Evolutionary conservation across 2,797 vertebrate species (phyloP).

Genomic region (Ficedula albicollis): DNA sequence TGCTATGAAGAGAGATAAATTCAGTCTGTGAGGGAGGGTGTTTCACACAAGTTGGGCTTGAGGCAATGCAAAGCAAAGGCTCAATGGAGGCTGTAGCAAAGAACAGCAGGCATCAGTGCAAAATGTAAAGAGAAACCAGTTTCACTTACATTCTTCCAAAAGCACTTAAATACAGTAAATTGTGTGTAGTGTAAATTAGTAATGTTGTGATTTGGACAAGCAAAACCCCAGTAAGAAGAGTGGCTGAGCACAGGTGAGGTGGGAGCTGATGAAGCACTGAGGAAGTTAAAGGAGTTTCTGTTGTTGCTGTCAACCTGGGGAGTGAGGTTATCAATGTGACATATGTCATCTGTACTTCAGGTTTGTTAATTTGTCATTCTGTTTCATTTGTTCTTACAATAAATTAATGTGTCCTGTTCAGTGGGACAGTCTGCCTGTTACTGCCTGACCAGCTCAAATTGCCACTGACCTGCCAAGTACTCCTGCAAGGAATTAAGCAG

Average conservation of each 20-base stretch:
- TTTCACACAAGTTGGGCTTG: background rate
- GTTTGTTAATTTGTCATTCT: background rate
- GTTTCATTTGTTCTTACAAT: background rate
- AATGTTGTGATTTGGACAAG: background rate
- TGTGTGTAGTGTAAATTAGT: background rate
- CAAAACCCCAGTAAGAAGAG: background rate
- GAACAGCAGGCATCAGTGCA: background rate
- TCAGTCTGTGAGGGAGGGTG: background rate
- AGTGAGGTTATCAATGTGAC: background rate
- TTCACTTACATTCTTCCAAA: background rate
- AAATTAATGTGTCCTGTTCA: background rate
- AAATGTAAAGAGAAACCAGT: background rate
- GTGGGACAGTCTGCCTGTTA: background rate
- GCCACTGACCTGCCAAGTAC: background rate
- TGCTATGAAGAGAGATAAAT: background rate
- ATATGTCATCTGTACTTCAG: background rate
- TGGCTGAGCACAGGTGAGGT: background rate
- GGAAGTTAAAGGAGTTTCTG: background rate
- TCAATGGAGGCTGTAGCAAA: background rate
- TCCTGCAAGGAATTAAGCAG: background rate
- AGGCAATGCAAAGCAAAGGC: background rate
- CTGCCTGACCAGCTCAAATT: background rate
- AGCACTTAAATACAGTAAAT: background rate
- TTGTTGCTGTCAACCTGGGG: background rate
- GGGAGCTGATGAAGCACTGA: background rate